Conservation (phyloP, 2,797 vertebrate species). For the Sebastiscus albofasciatus region DNA sequence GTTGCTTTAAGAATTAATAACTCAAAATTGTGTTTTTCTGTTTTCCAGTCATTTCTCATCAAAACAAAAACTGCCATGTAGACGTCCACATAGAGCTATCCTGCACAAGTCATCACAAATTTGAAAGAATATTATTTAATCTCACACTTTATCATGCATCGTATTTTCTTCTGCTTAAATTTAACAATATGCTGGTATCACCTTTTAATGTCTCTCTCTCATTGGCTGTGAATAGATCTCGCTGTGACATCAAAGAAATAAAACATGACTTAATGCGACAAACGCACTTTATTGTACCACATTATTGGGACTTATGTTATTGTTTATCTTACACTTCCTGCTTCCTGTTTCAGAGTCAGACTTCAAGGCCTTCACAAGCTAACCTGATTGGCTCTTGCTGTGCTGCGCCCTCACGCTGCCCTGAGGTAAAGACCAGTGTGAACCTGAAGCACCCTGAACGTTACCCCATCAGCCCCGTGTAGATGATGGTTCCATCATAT, state of each 20-base stretch:
- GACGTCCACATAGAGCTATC: not conserved
- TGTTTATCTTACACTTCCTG: constrained; percentile 70
- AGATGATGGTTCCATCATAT: not conserved
- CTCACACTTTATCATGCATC: not conserved
- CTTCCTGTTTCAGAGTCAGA: constrained; percentile 88
- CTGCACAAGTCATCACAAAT: not conserved
- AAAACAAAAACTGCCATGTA: not conserved
- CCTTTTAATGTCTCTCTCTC: not conserved
- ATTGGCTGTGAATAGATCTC: not conserved
- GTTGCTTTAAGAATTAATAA: not conserved
- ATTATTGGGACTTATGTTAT: not conserved
- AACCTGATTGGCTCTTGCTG: constrained; percentile 78
- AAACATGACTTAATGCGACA: not conserved
- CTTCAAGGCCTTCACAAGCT: constrained; percentile 87
- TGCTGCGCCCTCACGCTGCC: constrained; percentile 58
- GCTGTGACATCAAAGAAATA: not conserved
- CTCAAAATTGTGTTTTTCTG: not conserved
- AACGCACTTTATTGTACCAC: not conserved
- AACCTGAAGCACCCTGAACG: constrained; percentile 28
- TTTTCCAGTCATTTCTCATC: not conserved
- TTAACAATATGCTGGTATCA: not conserved
- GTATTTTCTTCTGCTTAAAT: not conserved
- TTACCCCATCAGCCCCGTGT: not conserved
- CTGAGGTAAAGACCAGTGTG: constrained; percentile 79
- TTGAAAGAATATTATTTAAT: not conserved